These are phyloP conservation scores for Cataglyphis hispanica DNA, from an alignment of 1,140 invertebrate species.

Conservation along the genomic window DNA sequence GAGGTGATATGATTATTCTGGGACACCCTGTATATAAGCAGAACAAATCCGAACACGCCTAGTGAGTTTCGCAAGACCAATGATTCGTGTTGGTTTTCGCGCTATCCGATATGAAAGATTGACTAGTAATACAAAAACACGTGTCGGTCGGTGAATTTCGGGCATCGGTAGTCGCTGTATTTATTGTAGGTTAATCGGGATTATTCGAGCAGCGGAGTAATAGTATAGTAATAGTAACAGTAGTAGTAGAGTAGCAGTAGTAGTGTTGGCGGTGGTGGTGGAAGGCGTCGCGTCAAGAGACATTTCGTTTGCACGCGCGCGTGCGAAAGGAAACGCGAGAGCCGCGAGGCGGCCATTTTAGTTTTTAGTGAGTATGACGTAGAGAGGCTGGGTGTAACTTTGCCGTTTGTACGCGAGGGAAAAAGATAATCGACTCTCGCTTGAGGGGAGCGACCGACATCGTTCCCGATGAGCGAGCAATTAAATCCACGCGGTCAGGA, in stretches of 20 bases:
- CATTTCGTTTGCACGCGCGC: constrained; percentile 22
- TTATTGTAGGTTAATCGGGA: not conserved
- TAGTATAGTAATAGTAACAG: too few species aligned
- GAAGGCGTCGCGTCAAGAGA: not conserved
- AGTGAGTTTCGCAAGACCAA: constrained; percentile 67
- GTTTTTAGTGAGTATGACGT: constrained; percentile 83
- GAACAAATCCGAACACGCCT: constrained; percentile 16
- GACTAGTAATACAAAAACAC: constrained; percentile 74
- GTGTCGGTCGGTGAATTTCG: constrained; percentile 69
- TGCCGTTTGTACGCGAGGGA: constrained; percentile 76
- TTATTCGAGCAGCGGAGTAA: not conserved
- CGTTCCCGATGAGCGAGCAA: constrained; percentile 55
- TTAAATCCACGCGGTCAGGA: constrained; percentile 64
- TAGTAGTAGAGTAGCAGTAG: too few species aligned
- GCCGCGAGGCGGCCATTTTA: constrained; percentile 81
- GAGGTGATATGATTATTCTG: too few species aligned
- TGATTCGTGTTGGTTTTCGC: constrained; percentile 74
- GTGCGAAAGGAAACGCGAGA: constrained; percentile 57
- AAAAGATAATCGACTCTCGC: constrained; percentile 7
- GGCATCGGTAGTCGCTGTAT: constrained; percentile 37
- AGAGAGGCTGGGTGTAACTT: constrained; percentile 82
- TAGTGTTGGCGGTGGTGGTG: not conserved
- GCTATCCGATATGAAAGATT: constrained; percentile 77
- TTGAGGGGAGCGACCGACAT: constrained; percentile 51
- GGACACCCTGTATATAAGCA: too few species aligned